phyloP scores from a whole-genome alignment of 2,888 invertebrate genomes.

The Automeris io region DNA sequence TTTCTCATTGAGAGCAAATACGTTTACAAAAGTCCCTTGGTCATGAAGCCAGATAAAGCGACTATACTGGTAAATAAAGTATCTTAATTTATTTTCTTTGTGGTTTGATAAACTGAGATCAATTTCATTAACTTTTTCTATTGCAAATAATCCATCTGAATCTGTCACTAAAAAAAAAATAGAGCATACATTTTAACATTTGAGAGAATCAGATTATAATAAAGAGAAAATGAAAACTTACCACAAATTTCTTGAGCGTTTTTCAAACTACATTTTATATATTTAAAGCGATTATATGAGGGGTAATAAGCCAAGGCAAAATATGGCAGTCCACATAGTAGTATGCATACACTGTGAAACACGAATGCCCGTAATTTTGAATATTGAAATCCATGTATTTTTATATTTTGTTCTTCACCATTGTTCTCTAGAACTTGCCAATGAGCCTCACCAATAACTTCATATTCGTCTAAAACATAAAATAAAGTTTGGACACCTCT shows the following conservation, averaged over 20 bases:
- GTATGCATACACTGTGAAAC: conserved; percentile 68
- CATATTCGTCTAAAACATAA: conserved; percentile 69
- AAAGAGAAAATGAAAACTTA: conserved; percentile 33
- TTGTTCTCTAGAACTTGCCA: conserved; percentile 72
- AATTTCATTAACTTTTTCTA: conserved; percentile 56
- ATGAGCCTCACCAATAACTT: conserved; percentile 73
- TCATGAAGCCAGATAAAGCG: conserved; percentile 76
- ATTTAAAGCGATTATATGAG: conserved; percentile 70
- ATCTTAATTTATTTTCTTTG: conserved; percentile 62
- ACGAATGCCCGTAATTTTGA: conserved; percentile 56
- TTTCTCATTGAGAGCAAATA: conserved; percentile 64
- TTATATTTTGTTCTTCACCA: conserved; percentile 63
- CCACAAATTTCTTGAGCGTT: conserved; percentile 75
- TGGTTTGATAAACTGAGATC: conserved; percentile 62
- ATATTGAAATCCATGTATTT: conserved; percentile 71
- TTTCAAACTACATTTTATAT: conserved; percentile 74
- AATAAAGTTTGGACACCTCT: conserved; percentile 24
- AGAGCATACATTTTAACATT: neutral
- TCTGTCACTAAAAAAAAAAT: conserved; percentile 60
- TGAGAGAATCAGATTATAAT: neutral
- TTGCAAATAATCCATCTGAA: conserved; percentile 56
- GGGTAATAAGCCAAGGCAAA: conserved; percentile 76
- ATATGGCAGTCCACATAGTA: conserved; percentile 76
- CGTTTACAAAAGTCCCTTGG: conserved; percentile 64
- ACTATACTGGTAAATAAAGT: conserved; percentile 75